Evolutionary conservation across 2,113 vertebrate genomes (phyloP), one percentile per base, ranked within the genome.

Genomic region (Pseudolaguvia tuberculata): DNA sequence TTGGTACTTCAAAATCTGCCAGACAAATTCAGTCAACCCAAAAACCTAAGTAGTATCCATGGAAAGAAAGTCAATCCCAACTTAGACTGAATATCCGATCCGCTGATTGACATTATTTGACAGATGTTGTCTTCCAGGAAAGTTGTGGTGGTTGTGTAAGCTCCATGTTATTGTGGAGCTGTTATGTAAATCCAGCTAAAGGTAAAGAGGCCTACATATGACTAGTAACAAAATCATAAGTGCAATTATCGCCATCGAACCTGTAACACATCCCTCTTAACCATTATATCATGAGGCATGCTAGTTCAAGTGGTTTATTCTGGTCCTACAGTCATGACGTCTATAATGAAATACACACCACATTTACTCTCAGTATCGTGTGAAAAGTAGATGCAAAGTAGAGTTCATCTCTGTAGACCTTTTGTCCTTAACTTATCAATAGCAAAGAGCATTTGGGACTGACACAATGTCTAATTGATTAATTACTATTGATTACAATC

Each of bases 151-250:
- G 31, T 35, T 35, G 31, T 35, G 31, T 4, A 35, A 35, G 6
- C 6, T 4, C 3, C 31, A 35, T 27, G 50, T 15, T 53, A 18
- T 21, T 35, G 50, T 69, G 50, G 50, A 52, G 31, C 20, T 35
- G 3, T 3, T 10, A 27, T 52, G 66, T n/a, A 52, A 53, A 53
- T 68, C 18, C 20, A 31, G n/a, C n/a, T n/a, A n/a, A n/a, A n/a
- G n/a, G n/a, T n/a, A n/a, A n/a, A 4, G 20, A 12, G 20, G 20
- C 31, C 1, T 14, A n/a, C 21, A 35, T 14, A 55, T 23, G 20
- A 18, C 31, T 70, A 70, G 56, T 39, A 55, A 56, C 51, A 70
- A 29, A 31, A 21, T 23, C 39, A 65, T 65, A 17, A 65, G 11
- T 56, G 51, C 21, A 45, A 45, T 42, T 23, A 53, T 39, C 27